Conservation (phyloP, 2,888 invertebrate genomes). For the Diabrotica balteata region DNA sequence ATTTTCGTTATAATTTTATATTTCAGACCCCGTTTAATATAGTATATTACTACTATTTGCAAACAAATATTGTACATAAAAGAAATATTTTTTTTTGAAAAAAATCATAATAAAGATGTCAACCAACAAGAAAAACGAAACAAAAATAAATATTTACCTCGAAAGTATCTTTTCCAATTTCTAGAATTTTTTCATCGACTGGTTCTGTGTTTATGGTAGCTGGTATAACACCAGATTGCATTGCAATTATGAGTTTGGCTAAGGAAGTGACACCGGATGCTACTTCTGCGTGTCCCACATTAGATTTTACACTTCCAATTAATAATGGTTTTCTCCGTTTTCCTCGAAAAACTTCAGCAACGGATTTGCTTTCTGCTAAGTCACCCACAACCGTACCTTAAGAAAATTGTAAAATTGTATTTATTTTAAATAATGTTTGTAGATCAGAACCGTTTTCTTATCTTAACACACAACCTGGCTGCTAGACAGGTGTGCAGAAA, state of each 20-base stretch:
- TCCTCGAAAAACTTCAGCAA: slow-evolving; percentile 77
- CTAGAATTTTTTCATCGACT: slow-evolving; percentile 62
- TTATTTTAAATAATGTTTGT: too few relatives aligned
- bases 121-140: too few relatives aligned
- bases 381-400: slow-evolving; percentile 69
- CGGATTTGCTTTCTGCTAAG: slow-evolving; percentile 86
- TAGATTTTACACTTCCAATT: slow-evolving; percentile 92
- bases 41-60: too few relatives aligned
- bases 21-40: too few relatives aligned
- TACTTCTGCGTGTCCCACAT: slow-evolving; percentile 91
- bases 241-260: slow-evolving; percentile 53
- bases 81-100: too few relatives aligned
- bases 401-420: too few relatives aligned
- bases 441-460: too few relatives aligned
- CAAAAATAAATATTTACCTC: slow-evolving; percentile 62
- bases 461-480: too few relatives aligned
- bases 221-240: slow-evolving; percentile 71
- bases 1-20: too few relatives aligned
- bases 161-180: slow-evolving; percentile 68
- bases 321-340: slow-evolving; percentile 74
- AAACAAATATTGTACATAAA: too few relatives aligned
- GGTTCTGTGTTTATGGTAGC: slow-evolving; percentile 80
- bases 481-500: too few relatives aligned
- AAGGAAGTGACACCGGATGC: slow-evolving; percentile 82
- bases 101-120: too few relatives aligned